phyloP scores from a whole-genome alignment of 2,888 invertebrate genomes.

The Portevinia maculata region DNA sequence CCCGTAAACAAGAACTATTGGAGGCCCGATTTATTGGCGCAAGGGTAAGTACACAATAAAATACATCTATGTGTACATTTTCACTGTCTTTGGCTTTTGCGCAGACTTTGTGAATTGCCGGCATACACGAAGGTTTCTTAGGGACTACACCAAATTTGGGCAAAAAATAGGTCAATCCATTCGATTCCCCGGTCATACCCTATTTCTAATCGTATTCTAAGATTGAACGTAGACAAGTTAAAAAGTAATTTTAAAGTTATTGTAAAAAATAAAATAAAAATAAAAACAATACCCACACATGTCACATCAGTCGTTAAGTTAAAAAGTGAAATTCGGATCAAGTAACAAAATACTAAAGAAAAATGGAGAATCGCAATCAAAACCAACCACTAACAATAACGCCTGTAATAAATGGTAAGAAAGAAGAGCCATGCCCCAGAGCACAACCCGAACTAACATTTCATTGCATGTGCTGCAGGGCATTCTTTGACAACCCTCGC shows the following conservation, averaged over 20 bases:
- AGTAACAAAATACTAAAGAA: constrained; percentile 18
- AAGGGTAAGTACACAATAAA: constrained; percentile 88
- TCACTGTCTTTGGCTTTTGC: constrained; percentile 73
- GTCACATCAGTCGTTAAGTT: constrained; percentile 55
- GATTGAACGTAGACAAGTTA: constrained; percentile 37
- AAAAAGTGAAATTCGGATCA: constrained; percentile 49
- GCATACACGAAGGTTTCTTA: constrained; percentile 63
- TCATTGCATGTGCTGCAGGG: constrained; percentile 82
- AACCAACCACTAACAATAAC: constrained; percentile 81
- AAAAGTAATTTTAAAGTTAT: constrained; percentile 53
- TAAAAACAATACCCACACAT: constrained; percentile 21
- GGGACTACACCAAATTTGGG: constrained; percentile 61
- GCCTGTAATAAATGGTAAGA: constrained; percentile 78
- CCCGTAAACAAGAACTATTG: constrained; percentile 98
- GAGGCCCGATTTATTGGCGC: constrained; percentile 98
- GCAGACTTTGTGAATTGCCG: constrained; percentile 69
- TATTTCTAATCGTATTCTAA: constrained; percentile 31
- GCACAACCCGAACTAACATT: constrained; percentile 81
- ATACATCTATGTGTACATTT: constrained; percentile 55
- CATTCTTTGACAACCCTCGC: constrained; percentile 80
- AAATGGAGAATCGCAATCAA: constrained; percentile 65
- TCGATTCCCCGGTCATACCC: constrained; percentile 32
- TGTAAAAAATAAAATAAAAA: constrained; percentile 27
- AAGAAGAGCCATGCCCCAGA: constrained; percentile 74
- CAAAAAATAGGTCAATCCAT: constrained; percentile 37